phyloP scores from a whole-genome alignment of 2,113 vertebrate genomes.

The Conger conger region DNA sequence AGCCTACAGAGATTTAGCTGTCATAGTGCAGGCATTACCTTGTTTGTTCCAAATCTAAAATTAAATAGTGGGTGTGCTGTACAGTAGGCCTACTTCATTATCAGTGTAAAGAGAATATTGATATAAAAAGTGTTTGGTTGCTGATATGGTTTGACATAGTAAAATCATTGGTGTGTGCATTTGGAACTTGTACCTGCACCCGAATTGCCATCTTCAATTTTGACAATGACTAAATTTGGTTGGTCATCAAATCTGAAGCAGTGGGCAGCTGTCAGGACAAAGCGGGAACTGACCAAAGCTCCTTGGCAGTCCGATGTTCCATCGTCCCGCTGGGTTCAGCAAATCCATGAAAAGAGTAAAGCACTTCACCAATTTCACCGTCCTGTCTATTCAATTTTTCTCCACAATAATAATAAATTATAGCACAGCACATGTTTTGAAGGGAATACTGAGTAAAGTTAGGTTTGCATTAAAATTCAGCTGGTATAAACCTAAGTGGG shows the following conservation, averaged over 20 bases:
- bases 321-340: background rate
- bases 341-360: background rate
- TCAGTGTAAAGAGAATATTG: too few relatives aligned
- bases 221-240: slow-evolving; percentile 17
- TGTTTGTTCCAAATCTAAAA: background rate
- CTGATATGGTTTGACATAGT: background rate
- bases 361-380: too few relatives aligned
- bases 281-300: slow-evolving; percentile 58
- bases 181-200: background rate
- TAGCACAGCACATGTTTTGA: too few relatives aligned
- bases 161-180: background rate
- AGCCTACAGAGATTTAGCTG: background rate
- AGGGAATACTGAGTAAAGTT: too few relatives aligned
- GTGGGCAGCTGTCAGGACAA: slow-evolving; percentile 71
- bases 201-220: slow-evolving; percentile 9
- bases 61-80: background rate
- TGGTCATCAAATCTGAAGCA: slow-evolving; percentile 54
- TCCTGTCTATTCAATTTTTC: too few relatives aligned
- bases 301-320: slow-evolving; percentile 52
- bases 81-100: background rate
- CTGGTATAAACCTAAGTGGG: too few relatives aligned
- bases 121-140: background rate
- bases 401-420: too few relatives aligned
- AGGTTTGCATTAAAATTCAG: too few relatives aligned
- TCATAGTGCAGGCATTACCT: background rate